Evolutionary conservation across 2,797 vertebrate genomes (phyloP), one percentile per base, ranked within the genome.

Genomic region (Aeoliscus strigatus): DNA sequence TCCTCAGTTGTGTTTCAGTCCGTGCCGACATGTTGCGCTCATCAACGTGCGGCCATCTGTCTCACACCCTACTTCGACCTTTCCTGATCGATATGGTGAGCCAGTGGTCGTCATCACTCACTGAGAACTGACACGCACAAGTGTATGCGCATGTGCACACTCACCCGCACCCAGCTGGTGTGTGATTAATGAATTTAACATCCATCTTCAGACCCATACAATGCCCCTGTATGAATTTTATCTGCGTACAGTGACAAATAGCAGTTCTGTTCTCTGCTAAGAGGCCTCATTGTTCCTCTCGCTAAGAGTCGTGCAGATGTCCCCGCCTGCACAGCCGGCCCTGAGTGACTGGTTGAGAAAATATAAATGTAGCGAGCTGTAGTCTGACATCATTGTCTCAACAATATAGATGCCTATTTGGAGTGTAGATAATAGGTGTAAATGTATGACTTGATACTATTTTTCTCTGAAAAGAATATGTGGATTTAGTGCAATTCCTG

Each of bases 161-260:
- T 14, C 24, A 3, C 14, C 12, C n/a, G 12, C 37, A 6, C 80
- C 77, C 73, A 82, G 81, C 78, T 72, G 67, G 52, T 63, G 82
- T n/a, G 74, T 82, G 78, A 82, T 82, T 70, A 84, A 84, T 83
- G 73, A 68, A 77, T 85, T 79, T 43, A 70, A 64, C 77, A 78
- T 83, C 66, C 80, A 83, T 81, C 81, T 79, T 66, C 71, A 73
- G 70, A 72, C 36, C 66, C 63, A 61, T 76, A 86, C 77, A 83
- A 80, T 66, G 75, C 17, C 71, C 56, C 65, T 72, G 79, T 83
- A 86, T 84, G 80, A 84, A 82, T 86, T 80, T 86, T 80, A 84
- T 85, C 78, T 85, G 85, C 63, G 68, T 78, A 83, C 86, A 79
- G 86, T 88, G 83, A 89, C 80, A 88, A 86, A 87, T 89, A 85